phyloP scores from a whole-genome alignment of 2,113 vertebrate species.

The Sisor rabdophorus region DNA sequence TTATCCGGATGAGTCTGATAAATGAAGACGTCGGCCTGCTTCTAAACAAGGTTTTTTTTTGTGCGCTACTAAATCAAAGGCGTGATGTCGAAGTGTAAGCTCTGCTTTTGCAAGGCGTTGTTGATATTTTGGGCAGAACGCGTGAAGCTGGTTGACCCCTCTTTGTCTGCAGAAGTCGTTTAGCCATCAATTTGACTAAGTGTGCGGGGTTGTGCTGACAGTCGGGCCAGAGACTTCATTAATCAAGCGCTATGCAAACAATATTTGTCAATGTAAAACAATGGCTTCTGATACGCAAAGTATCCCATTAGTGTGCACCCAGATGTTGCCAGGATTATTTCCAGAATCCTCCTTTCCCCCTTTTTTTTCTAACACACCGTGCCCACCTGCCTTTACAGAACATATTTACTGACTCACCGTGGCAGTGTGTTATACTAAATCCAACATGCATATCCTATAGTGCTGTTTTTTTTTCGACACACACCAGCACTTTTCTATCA shows the following conservation, averaged over 20 bases:
- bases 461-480: slow-evolving; percentile 22
- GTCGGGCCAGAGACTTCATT: slow-evolving; percentile 52
- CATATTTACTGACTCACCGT: slow-evolving; percentile 44
- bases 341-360: slow-evolving; percentile 13
- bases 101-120: slow-evolving; percentile 12
- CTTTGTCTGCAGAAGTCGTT: slow-evolving; percentile 51
- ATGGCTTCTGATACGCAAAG: slow-evolving; percentile 43
- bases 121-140: slow-evolving; percentile 49
- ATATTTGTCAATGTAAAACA: slow-evolving; percentile 56
- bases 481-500: slow-evolving; percentile 27
- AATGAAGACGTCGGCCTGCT: slow-evolving; percentile 25
- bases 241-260: slow-evolving; percentile 59
- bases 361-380: background rate
- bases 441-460: slow-evolving; percentile 23
- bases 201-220: slow-evolving; percentile 41
- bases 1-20: slow-evolving; percentile 4
- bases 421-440: slow-evolving; percentile 51
- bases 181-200: slow-evolving; percentile 44
- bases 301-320: slow-evolving; percentile 45
- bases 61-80: slow-evolving; percentile 15
- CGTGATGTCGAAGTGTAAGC: background rate
- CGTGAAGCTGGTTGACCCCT: slow-evolving; percentile 53
- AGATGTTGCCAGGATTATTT: slow-evolving; percentile 52
- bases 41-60: slow-evolving; percentile 10
- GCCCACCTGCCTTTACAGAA: slow-evolving; percentile 37